Base-by-base conservation (phyloP, 2,888 invertebrate genomes). In the Torymus texanus region DNA sequence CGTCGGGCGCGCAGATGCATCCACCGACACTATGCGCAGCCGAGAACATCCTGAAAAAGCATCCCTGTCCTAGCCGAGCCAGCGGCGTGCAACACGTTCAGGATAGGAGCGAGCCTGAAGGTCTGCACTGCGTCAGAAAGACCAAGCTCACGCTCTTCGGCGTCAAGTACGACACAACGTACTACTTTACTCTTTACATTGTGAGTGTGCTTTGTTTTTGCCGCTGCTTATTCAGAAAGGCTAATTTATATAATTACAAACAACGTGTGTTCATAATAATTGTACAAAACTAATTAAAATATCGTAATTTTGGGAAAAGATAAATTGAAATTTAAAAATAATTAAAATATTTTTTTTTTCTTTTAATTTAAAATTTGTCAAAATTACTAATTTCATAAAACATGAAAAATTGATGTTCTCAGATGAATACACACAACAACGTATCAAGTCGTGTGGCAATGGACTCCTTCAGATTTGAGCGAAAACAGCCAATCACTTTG, bases 151-250 rank as follows among this genome's bases (percentile, higher is more conserved):
- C 90, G 61, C 86, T 90, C 63, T 87, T 89, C 82, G 87, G 88
- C 77, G 86, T 90, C 85, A 87, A 87, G 83, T 89, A 89, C 84
- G 88, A 90, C 81, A 88, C 86, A 24, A 89, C 88, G n/a, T 90
- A 90, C 85, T 87, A 90, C 84, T 90, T 90, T 77, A 89, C 90
- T 4, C 86, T 90, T 78, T 90, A 90, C 78, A 88, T 89, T 86
- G 90, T 90, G 75, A 83, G 86, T 86, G 8, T 24, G 56, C 59
- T 71, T 70, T 58, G 21, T 2, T 5, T 4, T 63, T 29, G 24
- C 11, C 3, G 1, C 11, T 55, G 13, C 1, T 8, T 50, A 5
- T 5, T 41, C 8, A 41, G 10, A 8, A 41, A 41, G 41, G 41
- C 41, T 8, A 41, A 8, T 41, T 41, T 41, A 8, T 41, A 8